Evolutionary conservation across 2,113 vertebrate genomes (phyloP).

Genomic region (Heteronetta atricapilla): DNA sequence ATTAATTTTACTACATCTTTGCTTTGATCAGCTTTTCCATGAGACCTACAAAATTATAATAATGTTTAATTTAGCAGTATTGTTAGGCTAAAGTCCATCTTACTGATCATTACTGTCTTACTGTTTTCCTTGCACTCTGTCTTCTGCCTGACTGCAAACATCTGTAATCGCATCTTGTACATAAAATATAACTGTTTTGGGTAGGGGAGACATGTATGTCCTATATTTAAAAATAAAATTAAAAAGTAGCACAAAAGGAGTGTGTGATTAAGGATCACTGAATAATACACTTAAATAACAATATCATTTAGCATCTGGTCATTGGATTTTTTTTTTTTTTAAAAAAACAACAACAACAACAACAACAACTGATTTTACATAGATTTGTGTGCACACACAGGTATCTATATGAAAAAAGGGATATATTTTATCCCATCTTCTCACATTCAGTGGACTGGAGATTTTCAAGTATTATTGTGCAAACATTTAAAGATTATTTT

Average conservation of each 20-base stretch:
- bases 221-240: neutral
- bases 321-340: too few species aligned
- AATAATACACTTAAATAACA: neutral
- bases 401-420: neutral
- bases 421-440: neutral
- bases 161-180: neutral
- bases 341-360: too few species aligned
- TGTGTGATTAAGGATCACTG: neutral
- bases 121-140: neutral
- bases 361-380: neutral
- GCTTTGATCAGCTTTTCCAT: slow-evolving; percentile 32
- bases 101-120: neutral
- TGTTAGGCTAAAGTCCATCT: slow-evolving; percentile 11
- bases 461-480: neutral
- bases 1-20: slow-evolving; percentile 40
- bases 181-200: neutral
- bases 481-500: slow-evolving; percentile 38
- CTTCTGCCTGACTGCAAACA: neutral
- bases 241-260: neutral
- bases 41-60: neutral
- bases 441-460: neutral
- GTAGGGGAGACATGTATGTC: neutral
- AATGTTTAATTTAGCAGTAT: neutral
- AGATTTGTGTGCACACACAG: neutral
- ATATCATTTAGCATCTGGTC: neutral